A percentile compares a stretch with the other conserved stretches of the same genome.
These are phyloP conservation scores for Hydropsyche tenuis DNA, from an alignment of 1,140 invertebrate species.

Conservation along the genomic window DNA sequence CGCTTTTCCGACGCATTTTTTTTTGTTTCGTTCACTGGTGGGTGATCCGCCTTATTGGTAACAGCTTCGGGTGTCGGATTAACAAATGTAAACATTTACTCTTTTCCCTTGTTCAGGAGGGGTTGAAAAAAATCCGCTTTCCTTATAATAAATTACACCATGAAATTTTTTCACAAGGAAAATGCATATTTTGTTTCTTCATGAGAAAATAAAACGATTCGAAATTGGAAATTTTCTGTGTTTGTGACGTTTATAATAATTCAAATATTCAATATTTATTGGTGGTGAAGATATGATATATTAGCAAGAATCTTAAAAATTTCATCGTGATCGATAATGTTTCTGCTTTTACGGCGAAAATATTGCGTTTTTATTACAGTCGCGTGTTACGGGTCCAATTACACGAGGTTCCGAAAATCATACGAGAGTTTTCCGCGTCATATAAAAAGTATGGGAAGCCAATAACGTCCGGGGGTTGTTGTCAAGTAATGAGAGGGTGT, in stretches of 20 bases:
- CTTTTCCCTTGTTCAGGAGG: background rate
- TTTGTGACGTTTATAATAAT: too few relatives aligned
- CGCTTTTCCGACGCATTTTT: background rate
- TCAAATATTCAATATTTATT: too few relatives aligned
- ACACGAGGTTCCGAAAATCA: slow-evolving; percentile 31
- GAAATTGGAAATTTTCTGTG: too few relatives aligned
- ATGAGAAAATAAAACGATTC: too few relatives aligned
- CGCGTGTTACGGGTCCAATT: slow-evolving; percentile 21
- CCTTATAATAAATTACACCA: too few relatives aligned
- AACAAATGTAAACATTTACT: slow-evolving; percentile 35
- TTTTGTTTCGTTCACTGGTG: too few relatives aligned
- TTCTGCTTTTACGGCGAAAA: background rate
- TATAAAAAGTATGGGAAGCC: slow-evolving; percentile 43
- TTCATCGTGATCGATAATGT: too few relatives aligned
- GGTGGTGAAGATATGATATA: too few relatives aligned
- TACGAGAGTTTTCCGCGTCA: slow-evolving; percentile 31
- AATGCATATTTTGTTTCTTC: too few relatives aligned
- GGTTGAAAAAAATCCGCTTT: too few relatives aligned
- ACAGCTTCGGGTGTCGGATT: slow-evolving; percentile 28
- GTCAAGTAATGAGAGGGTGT: slow-evolving; percentile 37
- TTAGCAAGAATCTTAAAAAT: too few relatives aligned
- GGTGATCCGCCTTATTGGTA: slow-evolving; percentile 35
- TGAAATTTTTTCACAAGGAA: too few relatives aligned
- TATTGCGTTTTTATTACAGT: background rate
- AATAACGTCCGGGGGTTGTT: slow-evolving; percentile 47